Evolutionary conservation across 2,797 vertebrate species (phyloP).

Genomic region (Sebastes minor): DNA sequence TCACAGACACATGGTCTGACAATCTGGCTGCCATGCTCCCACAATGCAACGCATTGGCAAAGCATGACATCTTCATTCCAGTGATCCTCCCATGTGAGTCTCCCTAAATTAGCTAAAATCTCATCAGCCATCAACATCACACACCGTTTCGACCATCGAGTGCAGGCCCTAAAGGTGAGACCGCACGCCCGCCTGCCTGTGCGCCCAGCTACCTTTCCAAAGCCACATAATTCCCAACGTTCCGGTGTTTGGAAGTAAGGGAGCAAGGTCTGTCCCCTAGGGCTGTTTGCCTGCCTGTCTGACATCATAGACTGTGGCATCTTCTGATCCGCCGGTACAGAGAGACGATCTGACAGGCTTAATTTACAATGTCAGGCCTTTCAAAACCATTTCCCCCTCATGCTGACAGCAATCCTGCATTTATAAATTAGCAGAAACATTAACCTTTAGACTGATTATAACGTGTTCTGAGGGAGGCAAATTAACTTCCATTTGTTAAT

Average conservation of each 20-base stretch:
- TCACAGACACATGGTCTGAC: conserved; percentile 48
- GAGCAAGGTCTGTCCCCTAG: conserved; percentile 75
- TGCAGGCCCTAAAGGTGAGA: conserved; percentile 58
- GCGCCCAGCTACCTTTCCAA: conserved; percentile 59
- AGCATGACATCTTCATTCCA: conserved; percentile 57
- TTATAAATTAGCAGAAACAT: conserved; percentile 90
- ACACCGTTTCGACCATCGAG: conserved; percentile 34
- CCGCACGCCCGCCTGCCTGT: conserved; percentile 12
- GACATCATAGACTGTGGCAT: conserved; percentile 82
- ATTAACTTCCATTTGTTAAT: conserved; percentile 86
- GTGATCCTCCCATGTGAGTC: conserved; percentile 37
- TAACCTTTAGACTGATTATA: conserved; percentile 87
- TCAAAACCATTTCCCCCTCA: conserved; percentile 83
- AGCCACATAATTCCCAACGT: conserved; percentile 65
- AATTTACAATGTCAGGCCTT: conserved; percentile 87
- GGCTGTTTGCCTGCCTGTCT: conserved; percentile 82
- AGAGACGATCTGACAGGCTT: conserved; percentile 86
- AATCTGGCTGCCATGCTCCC: conserved; percentile 42
- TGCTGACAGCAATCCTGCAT: conserved; percentile 85
- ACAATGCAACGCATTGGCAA: conserved; percentile 55
- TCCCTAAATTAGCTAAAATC: conserved; percentile 60
- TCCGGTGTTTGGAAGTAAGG: conserved; percentile 63
- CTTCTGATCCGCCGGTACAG: conserved; percentile 80
- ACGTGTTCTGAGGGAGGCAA: conserved; percentile 80
- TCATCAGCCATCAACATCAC: conserved; percentile 59